These are phyloP conservation scores for Triops longicaudatus DNA, from an alignment of 1,140 invertebrate species.

Conservation along the genomic window DNA sequence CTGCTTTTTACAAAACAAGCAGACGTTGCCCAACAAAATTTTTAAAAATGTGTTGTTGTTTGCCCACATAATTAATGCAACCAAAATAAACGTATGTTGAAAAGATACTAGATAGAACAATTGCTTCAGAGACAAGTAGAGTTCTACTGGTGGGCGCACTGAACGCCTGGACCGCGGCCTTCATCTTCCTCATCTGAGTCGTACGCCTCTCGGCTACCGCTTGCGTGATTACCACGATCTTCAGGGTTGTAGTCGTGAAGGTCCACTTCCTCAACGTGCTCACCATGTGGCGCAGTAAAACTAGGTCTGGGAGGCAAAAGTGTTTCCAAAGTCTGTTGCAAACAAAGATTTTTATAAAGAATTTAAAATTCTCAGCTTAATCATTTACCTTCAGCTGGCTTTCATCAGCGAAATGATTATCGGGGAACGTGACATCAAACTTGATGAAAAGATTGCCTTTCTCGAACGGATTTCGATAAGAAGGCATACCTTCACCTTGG, in stretches of 20 bases:
- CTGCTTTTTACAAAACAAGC: not conserved
- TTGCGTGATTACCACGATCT: conserved; percentile 36
- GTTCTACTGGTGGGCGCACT: conserved; percentile 60
- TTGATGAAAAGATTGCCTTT: conserved; percentile 79
- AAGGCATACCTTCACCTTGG: conserved; percentile 82
- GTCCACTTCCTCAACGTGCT: conserved; percentile 73
- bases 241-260: conserved; percentile 62
- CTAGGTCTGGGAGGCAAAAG: conserved; percentile 57
- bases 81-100: not conserved
- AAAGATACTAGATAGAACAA: not conserved
- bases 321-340: conserved; percentile 53
- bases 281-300: conserved; percentile 57
- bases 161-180: conserved; percentile 49
- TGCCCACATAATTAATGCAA: not conserved
- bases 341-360: conserved; percentile 12
- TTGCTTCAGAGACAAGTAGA: not conserved
- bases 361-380: conserved; percentile 21
- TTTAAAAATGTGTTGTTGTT: not conserved
- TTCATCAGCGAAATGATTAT: conserved; percentile 64
- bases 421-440: conserved; percentile 76
- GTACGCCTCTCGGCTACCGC: conserved; percentile 52
- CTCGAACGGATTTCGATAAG: conserved; percentile 68
- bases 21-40: not conserved
- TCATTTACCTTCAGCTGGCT: conserved; percentile 50
- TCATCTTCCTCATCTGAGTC: conserved; percentile 59